phyloP scores from a whole-genome alignment of 2,113 vertebrate species.

The Carettochelys insculpta region DNA sequence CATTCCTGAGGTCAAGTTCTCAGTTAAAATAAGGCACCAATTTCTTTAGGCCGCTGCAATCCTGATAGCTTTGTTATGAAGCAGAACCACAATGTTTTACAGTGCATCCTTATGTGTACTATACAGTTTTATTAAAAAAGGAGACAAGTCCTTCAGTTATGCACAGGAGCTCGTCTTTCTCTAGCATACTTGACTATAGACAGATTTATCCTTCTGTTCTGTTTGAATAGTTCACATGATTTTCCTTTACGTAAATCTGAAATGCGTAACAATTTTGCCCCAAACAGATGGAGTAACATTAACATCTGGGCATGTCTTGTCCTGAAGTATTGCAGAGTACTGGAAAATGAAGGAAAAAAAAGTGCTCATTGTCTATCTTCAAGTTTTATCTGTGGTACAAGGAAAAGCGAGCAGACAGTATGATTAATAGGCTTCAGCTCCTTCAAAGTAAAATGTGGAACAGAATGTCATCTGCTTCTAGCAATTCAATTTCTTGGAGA shows the following conservation, averaged over 20 bases:
- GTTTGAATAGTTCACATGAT: neutral
- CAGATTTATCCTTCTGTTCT: neutral
- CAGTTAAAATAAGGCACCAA: neutral
- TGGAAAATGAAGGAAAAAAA: neutral
- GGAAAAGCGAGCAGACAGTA: neutral
- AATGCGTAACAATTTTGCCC: neutral
- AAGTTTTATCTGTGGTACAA: neutral
- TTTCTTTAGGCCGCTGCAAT: neutral
- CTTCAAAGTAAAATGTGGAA: neutral
- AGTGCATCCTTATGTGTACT: neutral
- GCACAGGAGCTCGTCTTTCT: neutral
- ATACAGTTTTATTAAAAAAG: neutral
- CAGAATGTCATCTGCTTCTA: neutral
- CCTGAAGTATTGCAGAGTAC: constrained; percentile 12
- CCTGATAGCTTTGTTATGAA: constrained; percentile 17
- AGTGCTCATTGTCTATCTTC: neutral
- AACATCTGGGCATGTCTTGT: neutral
- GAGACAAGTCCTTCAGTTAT: neutral
- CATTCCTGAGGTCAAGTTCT: neutral
- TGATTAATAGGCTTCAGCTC: neutral
- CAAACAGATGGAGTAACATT: neutral
- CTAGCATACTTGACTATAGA: neutral
- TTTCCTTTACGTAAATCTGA: constrained; percentile 14
- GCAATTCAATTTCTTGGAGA: neutral
- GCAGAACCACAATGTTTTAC: neutral